phyloP scores from a whole-genome alignment of 2,113 vertebrate species.

The Ochotona princeps region DNA sequence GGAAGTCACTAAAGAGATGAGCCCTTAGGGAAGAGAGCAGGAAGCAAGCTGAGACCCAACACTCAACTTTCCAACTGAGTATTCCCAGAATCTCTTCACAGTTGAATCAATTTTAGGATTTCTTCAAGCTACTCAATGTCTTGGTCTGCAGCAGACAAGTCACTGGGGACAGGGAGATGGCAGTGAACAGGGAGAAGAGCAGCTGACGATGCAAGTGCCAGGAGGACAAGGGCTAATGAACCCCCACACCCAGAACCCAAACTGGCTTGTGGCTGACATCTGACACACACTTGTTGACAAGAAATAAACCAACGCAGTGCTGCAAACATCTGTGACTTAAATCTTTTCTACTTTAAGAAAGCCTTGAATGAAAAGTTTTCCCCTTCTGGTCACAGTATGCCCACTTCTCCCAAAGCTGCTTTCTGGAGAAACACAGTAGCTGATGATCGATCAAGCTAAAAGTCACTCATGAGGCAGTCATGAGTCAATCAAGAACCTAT shows the following conservation, averaged over 20 bases:
- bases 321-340: not conserved
- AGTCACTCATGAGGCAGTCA: not conserved
- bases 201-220: not conserved
- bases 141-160: not conserved
- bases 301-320: not conserved
- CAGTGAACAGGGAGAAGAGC: not conserved
- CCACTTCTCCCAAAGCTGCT: not conserved
- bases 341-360: not conserved
- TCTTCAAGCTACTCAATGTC: not conserved
- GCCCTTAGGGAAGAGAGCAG: not conserved
- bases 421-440: not conserved
- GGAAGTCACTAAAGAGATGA: not conserved
- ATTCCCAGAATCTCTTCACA: not conserved
- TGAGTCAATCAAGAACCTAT: not conserved
- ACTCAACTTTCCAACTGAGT: not conserved
- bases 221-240: not conserved
- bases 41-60: not conserved
- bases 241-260: not conserved
- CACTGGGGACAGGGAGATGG: no score
- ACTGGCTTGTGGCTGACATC: not conserved
- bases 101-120: not conserved
- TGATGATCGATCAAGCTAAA: not conserved
- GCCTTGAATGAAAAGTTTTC: not conserved
- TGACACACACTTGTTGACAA: not conserved
- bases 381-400: not conserved